Evolutionary conservation across 2,888 invertebrate genomes (phyloP).

Genomic region (Hirtodrosophila alboralis): DNA sequence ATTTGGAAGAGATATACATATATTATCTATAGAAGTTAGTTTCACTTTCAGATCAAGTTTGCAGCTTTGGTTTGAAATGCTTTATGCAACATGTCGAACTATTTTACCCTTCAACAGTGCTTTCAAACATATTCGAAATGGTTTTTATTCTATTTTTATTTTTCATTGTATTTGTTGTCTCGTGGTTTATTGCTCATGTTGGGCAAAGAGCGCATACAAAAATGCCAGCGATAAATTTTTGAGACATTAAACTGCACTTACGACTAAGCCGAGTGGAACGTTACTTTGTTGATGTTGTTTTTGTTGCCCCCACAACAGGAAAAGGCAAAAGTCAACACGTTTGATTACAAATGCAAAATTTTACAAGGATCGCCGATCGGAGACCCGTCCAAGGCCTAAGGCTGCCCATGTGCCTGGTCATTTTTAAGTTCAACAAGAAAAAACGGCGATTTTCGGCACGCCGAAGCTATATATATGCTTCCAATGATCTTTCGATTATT

Average conservation of each 20-base stretch:
- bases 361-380: constrained; percentile 37
- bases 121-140: constrained; percentile 44
- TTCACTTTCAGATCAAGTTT: too few species aligned
- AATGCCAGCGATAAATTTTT: constrained; percentile 78
- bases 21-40: too few species aligned
- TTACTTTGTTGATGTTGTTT: constrained; percentile 25
- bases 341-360: constrained; percentile 71
- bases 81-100: not conserved
- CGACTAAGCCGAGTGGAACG: constrained; percentile 40
- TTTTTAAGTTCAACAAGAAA: constrained; percentile 76
- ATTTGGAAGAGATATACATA: not conserved
- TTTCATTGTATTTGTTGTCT: constrained; percentile 12
- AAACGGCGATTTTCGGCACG: too few species aligned
- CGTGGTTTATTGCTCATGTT: constrained; percentile 73
- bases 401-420: constrained; percentile 43
- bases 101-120: constrained; percentile 1
- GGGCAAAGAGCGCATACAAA: constrained; percentile 68
- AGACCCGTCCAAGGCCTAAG: constrained; percentile 4
- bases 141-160: constrained; percentile 31
- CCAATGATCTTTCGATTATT: too few species aligned
- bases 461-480: too few species aligned
- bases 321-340: constrained; percentile 81
- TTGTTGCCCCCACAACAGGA: constrained; percentile 29
- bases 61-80: too few species aligned
- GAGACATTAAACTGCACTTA: constrained; percentile 80